Conservation (phyloP, 2,113 vertebrate genomes). For the Prunella fulvescens region DNA sequence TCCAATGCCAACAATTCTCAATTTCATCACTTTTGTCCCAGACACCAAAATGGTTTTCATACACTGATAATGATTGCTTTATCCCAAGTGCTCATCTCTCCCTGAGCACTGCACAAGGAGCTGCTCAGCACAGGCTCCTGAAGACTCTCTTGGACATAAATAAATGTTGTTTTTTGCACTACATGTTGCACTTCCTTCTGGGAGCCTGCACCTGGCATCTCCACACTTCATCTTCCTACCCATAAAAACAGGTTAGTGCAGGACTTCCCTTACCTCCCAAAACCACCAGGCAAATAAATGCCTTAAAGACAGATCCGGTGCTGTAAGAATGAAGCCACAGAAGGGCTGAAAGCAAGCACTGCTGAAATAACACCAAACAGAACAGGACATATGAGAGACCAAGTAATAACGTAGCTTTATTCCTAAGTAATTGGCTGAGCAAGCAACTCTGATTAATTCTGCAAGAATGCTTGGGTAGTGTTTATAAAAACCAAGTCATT, state of each 20-base stretch:
- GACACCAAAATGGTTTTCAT: background rate
- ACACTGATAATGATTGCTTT: background rate
- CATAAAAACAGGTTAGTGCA: background rate
- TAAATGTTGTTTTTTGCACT: background rate
- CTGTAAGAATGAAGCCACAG: background rate
- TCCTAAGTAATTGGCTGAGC: conserved; percentile 37
- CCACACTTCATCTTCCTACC: background rate
- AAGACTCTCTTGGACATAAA: background rate
- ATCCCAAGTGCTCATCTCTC: background rate
- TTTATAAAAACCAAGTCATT: conserved; percentile 56
- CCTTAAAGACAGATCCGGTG: background rate
- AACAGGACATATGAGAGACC: background rate
- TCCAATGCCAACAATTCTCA: background rate
- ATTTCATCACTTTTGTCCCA: background rate
- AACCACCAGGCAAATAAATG: background rate
- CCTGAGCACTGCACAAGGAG: background rate
- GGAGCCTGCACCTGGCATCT: background rate
- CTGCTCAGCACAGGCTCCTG: background rate
- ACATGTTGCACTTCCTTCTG: background rate
- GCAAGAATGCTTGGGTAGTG: background rate
- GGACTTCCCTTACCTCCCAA: background rate
- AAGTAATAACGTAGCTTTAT: background rate
- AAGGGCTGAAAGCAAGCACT: background rate
- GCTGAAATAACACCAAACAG: background rate
- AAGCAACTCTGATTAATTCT: conserved; percentile 49